A percentile compares a stretch with the other conserved stretches of the same genome.
Conservation (phyloP, 2,113 vertebrate species). For the Crotalus horridus region DNA sequence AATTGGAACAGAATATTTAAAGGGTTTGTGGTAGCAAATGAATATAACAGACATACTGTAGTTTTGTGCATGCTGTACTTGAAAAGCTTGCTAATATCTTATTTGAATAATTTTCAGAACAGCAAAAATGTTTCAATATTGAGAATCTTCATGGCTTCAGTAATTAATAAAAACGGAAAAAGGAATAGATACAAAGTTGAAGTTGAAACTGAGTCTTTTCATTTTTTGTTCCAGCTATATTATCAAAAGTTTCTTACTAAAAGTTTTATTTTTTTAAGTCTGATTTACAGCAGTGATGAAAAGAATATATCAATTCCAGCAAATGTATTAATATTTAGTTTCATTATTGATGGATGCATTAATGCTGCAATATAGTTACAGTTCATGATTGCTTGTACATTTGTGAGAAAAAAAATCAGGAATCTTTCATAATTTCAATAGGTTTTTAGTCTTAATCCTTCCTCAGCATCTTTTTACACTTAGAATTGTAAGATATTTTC, state of each 20-base stretch:
- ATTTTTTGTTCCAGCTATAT: constrained; percentile 15
- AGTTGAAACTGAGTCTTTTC: constrained; percentile 20
- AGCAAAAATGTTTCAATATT: constrained; percentile 30
- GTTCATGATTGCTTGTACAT: neutral
- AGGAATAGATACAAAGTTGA: constrained; percentile 26
- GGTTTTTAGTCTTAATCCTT: neutral
- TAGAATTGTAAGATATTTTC: neutral
- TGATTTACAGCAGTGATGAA: neutral
- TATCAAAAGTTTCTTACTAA: constrained; percentile 7
- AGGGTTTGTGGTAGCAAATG: constrained; percentile 14
- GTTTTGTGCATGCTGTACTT: constrained; percentile 34
- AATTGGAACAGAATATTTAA: constrained; percentile 25
- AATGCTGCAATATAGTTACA: neutral
- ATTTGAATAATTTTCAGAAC: constrained; percentile 39
- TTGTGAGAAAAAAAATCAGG: neutral
- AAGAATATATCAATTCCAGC: neutral
- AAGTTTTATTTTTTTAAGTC: constrained; percentile 21
- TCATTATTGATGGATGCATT: neutral
- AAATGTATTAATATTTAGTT: neutral
- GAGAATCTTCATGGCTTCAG: constrained; percentile 38
- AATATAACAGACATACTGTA: constrained; percentile 21
- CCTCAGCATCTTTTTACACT: neutral
- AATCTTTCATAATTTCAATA: neutral
- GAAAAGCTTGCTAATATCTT: constrained; percentile 38
- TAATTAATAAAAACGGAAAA: constrained; percentile 25